These are phyloP conservation scores for Piscicola geometra DNA, from an alignment of 2,888 invertebrate genomes.

Conservation along the genomic window DNA sequence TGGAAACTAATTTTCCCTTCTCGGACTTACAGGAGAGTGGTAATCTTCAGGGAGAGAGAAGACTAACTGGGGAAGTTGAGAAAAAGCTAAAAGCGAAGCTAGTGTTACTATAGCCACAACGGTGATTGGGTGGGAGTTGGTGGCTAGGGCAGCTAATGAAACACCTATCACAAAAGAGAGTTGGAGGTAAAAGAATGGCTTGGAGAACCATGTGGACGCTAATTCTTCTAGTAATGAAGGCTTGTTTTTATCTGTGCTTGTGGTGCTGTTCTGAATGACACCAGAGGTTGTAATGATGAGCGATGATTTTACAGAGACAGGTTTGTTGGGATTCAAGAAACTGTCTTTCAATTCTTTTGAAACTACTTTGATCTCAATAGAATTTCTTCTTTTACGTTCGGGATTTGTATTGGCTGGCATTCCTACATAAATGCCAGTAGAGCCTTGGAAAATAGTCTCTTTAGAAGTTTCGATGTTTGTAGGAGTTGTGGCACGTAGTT, in stretches of 20 bases:
- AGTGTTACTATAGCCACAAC: background rate
- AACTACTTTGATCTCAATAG: background rate
- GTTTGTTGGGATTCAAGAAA: background rate
- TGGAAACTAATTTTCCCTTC: too few relatives aligned
- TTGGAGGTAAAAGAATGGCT: background rate
- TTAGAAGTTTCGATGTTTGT: background rate
- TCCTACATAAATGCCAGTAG: background rate
- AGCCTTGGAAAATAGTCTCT: background rate
- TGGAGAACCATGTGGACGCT: background rate
- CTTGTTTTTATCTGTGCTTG: too few relatives aligned
- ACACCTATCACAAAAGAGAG: background rate
- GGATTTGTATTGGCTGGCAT: background rate
- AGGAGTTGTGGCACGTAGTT: background rate
- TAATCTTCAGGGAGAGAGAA: background rate
- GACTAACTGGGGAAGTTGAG: background rate
- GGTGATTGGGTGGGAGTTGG: constrained; percentile 1
- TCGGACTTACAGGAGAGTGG: too few relatives aligned
- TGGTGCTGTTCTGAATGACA: background rate
- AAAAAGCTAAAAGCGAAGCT: background rate
- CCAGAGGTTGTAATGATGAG: background rate
- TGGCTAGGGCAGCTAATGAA: background rate
- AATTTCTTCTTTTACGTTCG: background rate
- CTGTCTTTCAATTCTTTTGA: background rate
- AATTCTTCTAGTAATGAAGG: background rate
- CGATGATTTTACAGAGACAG: background rate